phyloP scores from a whole-genome alignment of 2,797 vertebrate species.

The Phrynocephalus vlangalii region DNA sequence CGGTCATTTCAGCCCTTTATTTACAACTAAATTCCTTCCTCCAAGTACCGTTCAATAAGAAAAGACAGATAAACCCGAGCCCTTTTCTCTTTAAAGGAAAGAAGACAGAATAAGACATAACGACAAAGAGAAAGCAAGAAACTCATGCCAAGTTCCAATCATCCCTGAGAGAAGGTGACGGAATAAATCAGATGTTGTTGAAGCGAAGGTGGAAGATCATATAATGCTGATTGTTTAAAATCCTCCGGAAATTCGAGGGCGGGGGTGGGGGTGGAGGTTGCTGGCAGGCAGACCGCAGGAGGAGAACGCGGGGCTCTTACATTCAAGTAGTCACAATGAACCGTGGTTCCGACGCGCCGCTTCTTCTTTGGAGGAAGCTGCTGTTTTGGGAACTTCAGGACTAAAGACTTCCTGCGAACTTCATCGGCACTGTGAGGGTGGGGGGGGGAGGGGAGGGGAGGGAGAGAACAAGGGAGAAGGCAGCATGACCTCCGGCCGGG shows the following conservation, averaged over 20 bases:
- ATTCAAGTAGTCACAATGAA: slow-evolving; percentile 98
- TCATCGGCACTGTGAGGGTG: slow-evolving; percentile 90
- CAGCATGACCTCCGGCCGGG: neutral
- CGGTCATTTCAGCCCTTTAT: no score
- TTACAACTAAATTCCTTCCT: neutral
- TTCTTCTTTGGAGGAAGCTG: slow-evolving; percentile 98
- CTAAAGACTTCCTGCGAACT: slow-evolving; percentile 95
- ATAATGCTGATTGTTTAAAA: no score
- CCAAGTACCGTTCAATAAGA: neutral
- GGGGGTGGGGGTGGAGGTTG: no score
- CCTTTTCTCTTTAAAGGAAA: no score
- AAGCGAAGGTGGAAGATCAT: no score
- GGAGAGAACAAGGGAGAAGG: neutral
- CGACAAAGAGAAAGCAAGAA: no score
- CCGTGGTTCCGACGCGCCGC: slow-evolving; percentile 91
- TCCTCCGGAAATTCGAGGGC: no score
- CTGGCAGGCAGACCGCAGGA: neutral
- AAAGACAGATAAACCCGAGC: no score
- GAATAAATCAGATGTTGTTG: no score
- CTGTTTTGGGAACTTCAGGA: slow-evolving; percentile 98
- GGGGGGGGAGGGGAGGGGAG: slow-evolving; percentile 49
- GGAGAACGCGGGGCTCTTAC: slow-evolving; percentile 77
- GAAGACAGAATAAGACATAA: neutral
- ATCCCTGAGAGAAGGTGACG: no score
- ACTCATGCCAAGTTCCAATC: no score